Evolutionary conservation across 1,140 invertebrate genomes (phyloP), one percentile per base, ranked within the genome.

Genomic region (Trinorchestia longiramus): DNA sequence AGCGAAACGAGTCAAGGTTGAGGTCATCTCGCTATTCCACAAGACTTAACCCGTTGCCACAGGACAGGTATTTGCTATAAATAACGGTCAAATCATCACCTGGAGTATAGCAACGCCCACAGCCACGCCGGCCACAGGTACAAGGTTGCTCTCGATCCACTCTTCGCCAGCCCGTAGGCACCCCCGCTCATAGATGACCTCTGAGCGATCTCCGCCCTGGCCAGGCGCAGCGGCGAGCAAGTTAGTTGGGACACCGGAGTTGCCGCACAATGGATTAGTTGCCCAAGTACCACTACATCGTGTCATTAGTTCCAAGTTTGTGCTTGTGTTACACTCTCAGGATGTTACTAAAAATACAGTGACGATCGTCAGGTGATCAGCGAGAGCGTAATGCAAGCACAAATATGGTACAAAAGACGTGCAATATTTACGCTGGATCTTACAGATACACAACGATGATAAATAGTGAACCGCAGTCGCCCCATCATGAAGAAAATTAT

Each of bases 151-250:
- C 97, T 99, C 99, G 97, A 99, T 98, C 99, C 99, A 99, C 97
- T 99, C 99, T 97, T 99, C 99, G 95, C 98, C 99, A 96, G 99
- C 98, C 96, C 98, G 98, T 97, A 99, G 98, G 97, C 99, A 99
- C 95, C 99, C 99, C 91, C 98, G 98, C 97, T 99, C 99, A 98
- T 99, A 99, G 97, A 99, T 99, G 62, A 97, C 97, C 57, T 97
- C 96, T 97, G 98, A 98, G 96, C 98, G 98, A 97, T 99, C 98
- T 97, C 98, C 98, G 90, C 95, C 88, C 96, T 97, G 96, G 28
- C 57, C 92, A 94, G 43, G 43, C n/a, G n/a, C 36, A 28, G 88
- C 88, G 43, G 88, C 87, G 36, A n/a, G 41, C 41, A 3, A 41
- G 88, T 90, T 90, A 90, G 88, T 43, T 43, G 36, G n/a, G 88